Percentiles rank a stretch among this genome's conserved stretches.
phyloP scores from a whole-genome alignment of 2,113 vertebrate species.

The Psittacus erithacus region DNA sequence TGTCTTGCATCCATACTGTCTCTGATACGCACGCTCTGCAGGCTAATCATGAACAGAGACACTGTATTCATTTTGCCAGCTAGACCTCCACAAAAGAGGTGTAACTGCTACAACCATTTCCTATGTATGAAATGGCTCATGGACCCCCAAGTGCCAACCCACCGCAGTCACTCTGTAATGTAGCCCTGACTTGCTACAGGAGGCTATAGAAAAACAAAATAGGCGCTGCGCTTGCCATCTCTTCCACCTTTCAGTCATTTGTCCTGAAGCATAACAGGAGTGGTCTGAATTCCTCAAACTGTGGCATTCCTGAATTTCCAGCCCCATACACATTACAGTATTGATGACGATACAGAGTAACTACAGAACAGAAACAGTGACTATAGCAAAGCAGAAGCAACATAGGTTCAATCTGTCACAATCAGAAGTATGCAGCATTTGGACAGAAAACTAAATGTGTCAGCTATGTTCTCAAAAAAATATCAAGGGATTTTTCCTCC shows the following conservation, averaged over 20 bases:
- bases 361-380: neutral
- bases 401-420: neutral
- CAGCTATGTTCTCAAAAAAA: neutral
- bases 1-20: neutral
- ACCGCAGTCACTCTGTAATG: neutral
- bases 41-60: neutral
- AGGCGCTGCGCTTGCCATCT: neutral
- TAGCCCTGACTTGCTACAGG: neutral
- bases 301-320: neutral
- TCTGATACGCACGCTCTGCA: neutral
- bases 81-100: neutral
- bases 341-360: rapidly evolving
- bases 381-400: neutral
- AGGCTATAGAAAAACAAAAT: neutral
- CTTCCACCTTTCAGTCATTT: neutral
- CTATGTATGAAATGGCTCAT: neutral
- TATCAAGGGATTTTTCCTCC: neutral
- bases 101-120: neutral
- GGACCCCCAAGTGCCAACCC: neutral
- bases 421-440: neutral
- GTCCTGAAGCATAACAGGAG: neutral
- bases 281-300: neutral
- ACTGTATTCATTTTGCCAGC: neutral
- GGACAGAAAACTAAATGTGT: neutral
- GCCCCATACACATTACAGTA: neutral